Evolutionary conservation across 2,888 invertebrate species (phyloP), one percentile per base, ranked within the genome.

Genomic region (Aphodius sticticus): DNA sequence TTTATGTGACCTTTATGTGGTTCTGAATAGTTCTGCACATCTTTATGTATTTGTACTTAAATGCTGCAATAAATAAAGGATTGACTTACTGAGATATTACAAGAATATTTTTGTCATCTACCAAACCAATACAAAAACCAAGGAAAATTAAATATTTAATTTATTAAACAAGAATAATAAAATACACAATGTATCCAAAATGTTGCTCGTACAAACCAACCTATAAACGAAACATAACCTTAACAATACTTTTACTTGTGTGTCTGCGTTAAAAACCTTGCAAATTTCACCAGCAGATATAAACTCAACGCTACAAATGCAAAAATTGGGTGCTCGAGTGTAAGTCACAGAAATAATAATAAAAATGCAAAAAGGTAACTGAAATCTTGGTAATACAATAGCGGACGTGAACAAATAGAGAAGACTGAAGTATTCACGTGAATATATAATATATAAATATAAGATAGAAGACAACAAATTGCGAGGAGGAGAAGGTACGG

Each of bases 401-500:
- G 78, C 80, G 69, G 75, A 70, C 53, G 53, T 53, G 53, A 9
- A 53, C 53, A 12, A 53, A 53, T 53, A 53, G 53, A 53, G 53
- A 53, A 53, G 53, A 53, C 53, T 53, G 53, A 53, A 53, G 53
- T 53, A 53, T 2, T 53, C 53, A 53, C 53, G 53, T 53, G 53
- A 53, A 53, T 53, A 53, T 53, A 53, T 53, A 53, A 53, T 53
- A 53, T 53, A 79, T 76, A 81, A 77, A 71, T 78, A 78, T 26
- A 79, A 77, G 77, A 76, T 37, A 77, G 70, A 78, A 80, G 77
- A 79, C 70, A 74, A 74, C 74, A 77, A 76, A 79, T 74, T 76
- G 79, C 79, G 69, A 81, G 81, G 72, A 83, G 83, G 84, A 83
- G 83, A 83, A 86, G 86, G 87, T 85, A 84, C 88, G 88, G 87